phyloP scores from a whole-genome alignment of 2,797 vertebrate genomes.

The Acomys russatus region DNA sequence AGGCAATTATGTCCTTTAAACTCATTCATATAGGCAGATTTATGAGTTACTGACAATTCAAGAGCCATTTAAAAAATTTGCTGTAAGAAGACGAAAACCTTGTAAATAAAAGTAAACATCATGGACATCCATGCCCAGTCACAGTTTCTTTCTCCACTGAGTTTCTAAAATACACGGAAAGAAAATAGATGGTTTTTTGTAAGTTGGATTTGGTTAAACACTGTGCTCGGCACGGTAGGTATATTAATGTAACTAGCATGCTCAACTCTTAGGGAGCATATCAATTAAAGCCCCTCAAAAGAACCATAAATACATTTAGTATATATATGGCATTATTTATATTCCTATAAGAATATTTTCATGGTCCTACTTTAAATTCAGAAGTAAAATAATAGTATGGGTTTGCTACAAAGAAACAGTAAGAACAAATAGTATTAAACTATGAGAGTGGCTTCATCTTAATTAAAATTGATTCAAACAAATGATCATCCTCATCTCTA shows the following conservation, averaged over 20 bases:
- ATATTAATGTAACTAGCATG: background rate
- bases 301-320: background rate
- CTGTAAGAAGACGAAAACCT: conserved; percentile 35
- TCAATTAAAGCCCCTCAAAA: conserved; percentile 21
- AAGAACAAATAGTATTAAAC: background rate
- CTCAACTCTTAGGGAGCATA: conserved; percentile 23
- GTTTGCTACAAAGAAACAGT: background rate
- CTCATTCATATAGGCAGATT: conserved; percentile 35
- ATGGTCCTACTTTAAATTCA: background rate
- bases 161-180: conserved; percentile 1
- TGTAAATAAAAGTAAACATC: conserved; percentile 39
- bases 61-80: conserved; percentile 63
- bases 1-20: conserved; percentile 37
- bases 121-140: background rate
- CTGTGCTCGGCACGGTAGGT: background rate
- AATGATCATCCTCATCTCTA: background rate
- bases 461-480: conserved; percentile 18
- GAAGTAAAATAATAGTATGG: conserved; percentile 21
- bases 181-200: background rate
- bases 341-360: background rate
- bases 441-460: conserved; percentile 18
- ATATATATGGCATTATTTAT: background rate
- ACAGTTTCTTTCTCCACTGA: background rate
- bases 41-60: conserved; percentile 31
- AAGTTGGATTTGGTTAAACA: conserved; percentile 27